Conservation (phyloP, 2,888 invertebrate genomes). For the Parnassius mnemosyne region DNA sequence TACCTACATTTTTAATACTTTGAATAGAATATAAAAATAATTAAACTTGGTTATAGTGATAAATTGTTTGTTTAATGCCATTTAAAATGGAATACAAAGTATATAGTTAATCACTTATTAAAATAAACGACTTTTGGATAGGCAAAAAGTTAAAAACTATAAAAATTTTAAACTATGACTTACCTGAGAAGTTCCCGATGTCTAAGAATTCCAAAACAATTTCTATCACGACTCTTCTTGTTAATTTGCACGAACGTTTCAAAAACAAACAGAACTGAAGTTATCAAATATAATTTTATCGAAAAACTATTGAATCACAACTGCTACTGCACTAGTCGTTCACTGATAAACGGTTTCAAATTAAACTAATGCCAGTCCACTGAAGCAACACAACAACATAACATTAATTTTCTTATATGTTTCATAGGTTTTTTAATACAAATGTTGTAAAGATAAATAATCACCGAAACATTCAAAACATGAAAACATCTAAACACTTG, state of each 20-base stretch:
- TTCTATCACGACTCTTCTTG: background rate
- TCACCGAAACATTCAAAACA: constrained; percentile 27
- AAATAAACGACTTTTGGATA: too few relatives aligned
- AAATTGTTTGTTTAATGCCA: too few relatives aligned
- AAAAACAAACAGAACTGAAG: constrained; percentile 1
- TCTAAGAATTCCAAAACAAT: background rate
- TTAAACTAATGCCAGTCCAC: constrained; percentile 7
- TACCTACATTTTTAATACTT: too few relatives aligned
- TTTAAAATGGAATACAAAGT: too few relatives aligned
- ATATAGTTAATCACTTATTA: too few relatives aligned
- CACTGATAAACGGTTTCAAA: constrained; percentile 12
- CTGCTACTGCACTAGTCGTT: constrained; percentile 14
- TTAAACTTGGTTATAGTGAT: too few relatives aligned
- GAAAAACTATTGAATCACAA: constrained; percentile 13
- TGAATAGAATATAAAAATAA: too few relatives aligned
- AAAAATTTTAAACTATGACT: constrained; percentile 9
- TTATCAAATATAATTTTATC: background rate
- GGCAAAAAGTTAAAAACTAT: too few relatives aligned
- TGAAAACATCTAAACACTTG: constrained; percentile 28
- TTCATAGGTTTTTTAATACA: constrained; percentile 11
- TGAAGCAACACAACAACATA: background rate
- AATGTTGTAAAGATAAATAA: constrained; percentile 17
- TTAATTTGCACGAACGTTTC: background rate
- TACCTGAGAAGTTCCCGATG: constrained; percentile 6
- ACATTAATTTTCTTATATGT: constrained; percentile 1